These are phyloP conservation scores for Illadopsis cleaveri DNA, from an alignment of 2,113 vertebrate species.

Conservation along the genomic window DNA sequence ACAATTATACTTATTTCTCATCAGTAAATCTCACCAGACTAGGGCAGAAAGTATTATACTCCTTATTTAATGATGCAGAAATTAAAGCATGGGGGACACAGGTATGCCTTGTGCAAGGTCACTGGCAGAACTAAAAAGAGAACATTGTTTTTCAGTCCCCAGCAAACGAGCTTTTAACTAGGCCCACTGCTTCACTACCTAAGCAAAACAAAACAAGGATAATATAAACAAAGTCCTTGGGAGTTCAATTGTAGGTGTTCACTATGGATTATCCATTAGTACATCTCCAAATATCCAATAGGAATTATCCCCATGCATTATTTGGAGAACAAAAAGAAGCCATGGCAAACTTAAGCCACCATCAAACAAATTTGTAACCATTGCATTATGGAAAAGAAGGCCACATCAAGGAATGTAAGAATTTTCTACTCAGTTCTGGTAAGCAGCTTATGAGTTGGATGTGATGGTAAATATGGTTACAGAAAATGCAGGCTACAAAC, in stretches of 20 bases:
- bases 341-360: background rate
- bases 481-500: background rate
- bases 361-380: background rate
- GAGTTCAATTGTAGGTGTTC: background rate
- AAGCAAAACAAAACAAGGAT: background rate
- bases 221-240: background rate
- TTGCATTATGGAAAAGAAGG: background rate
- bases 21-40: conserved; percentile 7
- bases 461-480: background rate
- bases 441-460: background rate
- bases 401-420: background rate
- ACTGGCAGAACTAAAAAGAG: background rate
- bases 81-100: background rate
- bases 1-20: conserved; percentile 4
- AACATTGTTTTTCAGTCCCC: background rate
- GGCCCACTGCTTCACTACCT: background rate
- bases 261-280: background rate
- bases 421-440: background rate
- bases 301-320: background rate
- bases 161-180: background rate
- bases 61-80: conserved; percentile 40
- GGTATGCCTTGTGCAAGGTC: conserved; percentile 14
- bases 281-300: background rate
- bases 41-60: background rate
- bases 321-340: background rate